A percentile compares a stretch with the other conserved stretches of the same genome.
Conservation (phyloP, 2,888 invertebrate genomes). For the Omphaloscelis lunosa region DNA sequence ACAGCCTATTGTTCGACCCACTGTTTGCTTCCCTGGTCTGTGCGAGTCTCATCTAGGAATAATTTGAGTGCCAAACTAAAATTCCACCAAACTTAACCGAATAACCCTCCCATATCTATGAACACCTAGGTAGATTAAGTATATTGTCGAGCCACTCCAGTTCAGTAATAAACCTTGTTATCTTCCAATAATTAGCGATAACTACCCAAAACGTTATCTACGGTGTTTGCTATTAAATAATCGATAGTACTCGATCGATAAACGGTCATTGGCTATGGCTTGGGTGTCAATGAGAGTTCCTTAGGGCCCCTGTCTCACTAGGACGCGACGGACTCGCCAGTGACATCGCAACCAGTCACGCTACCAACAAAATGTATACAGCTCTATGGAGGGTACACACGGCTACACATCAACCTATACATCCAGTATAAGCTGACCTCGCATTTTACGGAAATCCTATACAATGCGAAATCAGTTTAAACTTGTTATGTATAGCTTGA, state of each 20-base stretch:
- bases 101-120: conserved; percentile 64
- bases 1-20: neutral
- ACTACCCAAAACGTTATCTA: conserved; percentile 87
- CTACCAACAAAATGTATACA: too few species aligned
- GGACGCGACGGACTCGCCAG: too few species aligned
- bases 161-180: conserved; percentile 85
- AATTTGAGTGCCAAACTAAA: neutral
- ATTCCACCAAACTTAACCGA: conserved; percentile 26
- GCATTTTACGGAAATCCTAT: too few species aligned
- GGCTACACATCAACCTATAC: too few species aligned
- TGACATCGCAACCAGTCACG: too few species aligned
- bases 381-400: too few species aligned
- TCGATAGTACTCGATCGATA: conserved; percentile 86
- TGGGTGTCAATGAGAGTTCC: conserved; percentile 59
- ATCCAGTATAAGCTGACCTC: too few species aligned
- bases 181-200: conserved; percentile 89
- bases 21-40: too few species aligned
- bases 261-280: conserved; percentile 85
- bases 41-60: too few species aligned
- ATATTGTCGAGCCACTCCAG: conserved; percentile 83
- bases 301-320: conserved; percentile 8
- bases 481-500: too few species aligned
- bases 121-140: conserved; percentile 69
- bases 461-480: too few species aligned
- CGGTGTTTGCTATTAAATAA: conserved; percentile 90